These are phyloP conservation scores for Megathymus violae DNA, from an alignment of 1,140 invertebrate genomes.

Conservation along the genomic window DNA sequence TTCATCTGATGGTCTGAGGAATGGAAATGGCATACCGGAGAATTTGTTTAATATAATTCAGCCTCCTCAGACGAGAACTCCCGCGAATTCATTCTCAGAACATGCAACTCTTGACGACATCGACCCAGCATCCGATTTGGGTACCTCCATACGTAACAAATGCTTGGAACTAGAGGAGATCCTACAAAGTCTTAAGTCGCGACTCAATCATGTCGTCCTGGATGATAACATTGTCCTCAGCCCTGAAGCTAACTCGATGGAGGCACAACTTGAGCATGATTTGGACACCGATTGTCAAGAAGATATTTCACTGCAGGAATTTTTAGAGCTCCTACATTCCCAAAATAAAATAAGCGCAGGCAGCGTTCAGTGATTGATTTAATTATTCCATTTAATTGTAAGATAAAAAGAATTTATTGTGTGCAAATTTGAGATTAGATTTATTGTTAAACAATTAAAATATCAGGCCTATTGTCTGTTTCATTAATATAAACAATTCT, in stretches of 20 bases:
- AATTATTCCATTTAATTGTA: conserved; percentile 42
- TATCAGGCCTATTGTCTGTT: conserved; percentile 44
- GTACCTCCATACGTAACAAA: conserved; percentile 79
- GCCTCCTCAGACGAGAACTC: conserved; percentile 70
- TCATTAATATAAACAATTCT: conserved; percentile 19
- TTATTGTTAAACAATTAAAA: conserved; percentile 53
- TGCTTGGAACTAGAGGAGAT: conserved; percentile 82
- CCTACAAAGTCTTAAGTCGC: conserved; percentile 78
- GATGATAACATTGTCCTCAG: conserved; percentile 80
- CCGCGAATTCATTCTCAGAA: conserved; percentile 72
- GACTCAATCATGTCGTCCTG: conserved; percentile 79
- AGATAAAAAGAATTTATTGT: conserved; percentile 69
- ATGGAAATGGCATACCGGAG: conserved; percentile 63
- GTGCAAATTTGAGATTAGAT: conserved; percentile 71
- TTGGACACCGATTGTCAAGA: conserved; percentile 79
- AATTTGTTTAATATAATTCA: conserved; percentile 74
- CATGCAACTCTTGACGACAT: conserved; percentile 76
- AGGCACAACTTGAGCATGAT: conserved; percentile 77
- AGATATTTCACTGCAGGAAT: conserved; percentile 76
- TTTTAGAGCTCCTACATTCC: conserved; percentile 73
- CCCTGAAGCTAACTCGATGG: conserved; percentile 76
- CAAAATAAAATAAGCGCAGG: conserved; percentile 73
- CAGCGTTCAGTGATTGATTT: conserved; percentile 60
- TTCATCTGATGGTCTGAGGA: conserved; percentile 58
- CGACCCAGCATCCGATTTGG: conserved; percentile 78